phyloP scores from a whole-genome alignment of 2,797 vertebrate species.

The Oceanodroma leucorhoa region DNA sequence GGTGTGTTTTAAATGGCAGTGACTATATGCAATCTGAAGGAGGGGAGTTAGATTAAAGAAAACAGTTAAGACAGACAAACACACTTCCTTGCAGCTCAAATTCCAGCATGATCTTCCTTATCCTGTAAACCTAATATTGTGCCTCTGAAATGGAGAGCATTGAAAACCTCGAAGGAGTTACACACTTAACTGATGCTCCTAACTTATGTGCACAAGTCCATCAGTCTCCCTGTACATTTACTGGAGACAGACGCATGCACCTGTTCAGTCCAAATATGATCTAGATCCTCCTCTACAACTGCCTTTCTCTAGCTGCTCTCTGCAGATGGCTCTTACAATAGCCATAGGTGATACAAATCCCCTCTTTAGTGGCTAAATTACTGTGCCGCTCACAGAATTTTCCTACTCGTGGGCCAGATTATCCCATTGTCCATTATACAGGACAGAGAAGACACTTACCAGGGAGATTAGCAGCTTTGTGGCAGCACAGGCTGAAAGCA shows the following conservation, averaged over 20 bases:
- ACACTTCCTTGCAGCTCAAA: background rate
- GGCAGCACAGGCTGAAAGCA: background rate
- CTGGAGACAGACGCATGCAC: background rate
- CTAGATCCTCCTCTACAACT: background rate
- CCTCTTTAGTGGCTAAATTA: background rate
- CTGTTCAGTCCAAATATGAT: background rate
- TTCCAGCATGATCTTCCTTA: background rate
- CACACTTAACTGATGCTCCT: background rate
- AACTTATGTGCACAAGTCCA: fast-evolving
- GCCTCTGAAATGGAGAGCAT: background rate
- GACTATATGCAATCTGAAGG: background rate
- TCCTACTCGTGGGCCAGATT: background rate
- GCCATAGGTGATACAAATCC: background rate
- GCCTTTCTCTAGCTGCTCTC: background rate
- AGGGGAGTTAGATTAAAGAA: background rate
- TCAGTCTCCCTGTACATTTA: background rate
- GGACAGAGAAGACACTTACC: background rate
- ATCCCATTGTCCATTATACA: too few species aligned
- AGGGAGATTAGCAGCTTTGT: background rate
- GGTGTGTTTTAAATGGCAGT: background rate
- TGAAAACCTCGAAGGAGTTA: background rate
- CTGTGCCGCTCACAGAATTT: background rate
- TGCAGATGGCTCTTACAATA: background rate
- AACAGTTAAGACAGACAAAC: background rate
- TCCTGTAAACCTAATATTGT: background rate